Conservation (phyloP, 2,888 invertebrate species). For the Latrodectus elegans region DNA sequence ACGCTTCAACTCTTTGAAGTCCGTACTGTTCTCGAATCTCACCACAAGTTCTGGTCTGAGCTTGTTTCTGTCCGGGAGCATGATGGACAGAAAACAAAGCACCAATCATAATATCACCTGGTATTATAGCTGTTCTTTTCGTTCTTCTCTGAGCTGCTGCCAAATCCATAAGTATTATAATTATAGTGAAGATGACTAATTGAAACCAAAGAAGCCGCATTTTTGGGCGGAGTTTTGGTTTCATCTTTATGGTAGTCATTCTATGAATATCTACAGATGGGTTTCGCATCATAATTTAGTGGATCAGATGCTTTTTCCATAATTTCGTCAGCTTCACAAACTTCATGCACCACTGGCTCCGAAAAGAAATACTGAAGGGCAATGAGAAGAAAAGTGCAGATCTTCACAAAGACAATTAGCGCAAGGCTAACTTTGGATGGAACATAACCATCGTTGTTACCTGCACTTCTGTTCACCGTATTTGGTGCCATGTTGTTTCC, state of each 20-base stretch:
- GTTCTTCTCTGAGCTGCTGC: slow-evolving; percentile 41
- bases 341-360: neutral
- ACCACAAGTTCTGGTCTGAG: slow-evolving; percentile 78
- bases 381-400: neutral
- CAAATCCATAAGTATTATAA: neutral
- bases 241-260: neutral
- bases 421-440: neutral
- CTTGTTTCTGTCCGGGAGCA: slow-evolving; percentile 75
- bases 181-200: neutral
- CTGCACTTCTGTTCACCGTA: too few species aligned
- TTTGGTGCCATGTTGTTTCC: too few species aligned
- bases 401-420: neutral
- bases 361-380: neutral
- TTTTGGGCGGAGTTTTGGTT: neutral
- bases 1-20: slow-evolving; percentile 83
- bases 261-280: neutral
- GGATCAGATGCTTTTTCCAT: neutral
- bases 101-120: slow-evolving; percentile 80
- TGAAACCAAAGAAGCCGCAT: neutral
- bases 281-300: neutral
- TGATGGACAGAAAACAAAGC: slow-evolving; percentile 79
- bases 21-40: slow-evolving; percentile 84
- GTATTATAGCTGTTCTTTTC: slow-evolving; percentile 76
- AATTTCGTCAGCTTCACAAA: neutral
- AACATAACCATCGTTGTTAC: neutral